Percentiles rank a stretch among this genome's conserved stretches.
Evolutionary conservation across 2,113 vertebrate genomes (phyloP).

Genomic region (Cepphus grylle): DNA sequence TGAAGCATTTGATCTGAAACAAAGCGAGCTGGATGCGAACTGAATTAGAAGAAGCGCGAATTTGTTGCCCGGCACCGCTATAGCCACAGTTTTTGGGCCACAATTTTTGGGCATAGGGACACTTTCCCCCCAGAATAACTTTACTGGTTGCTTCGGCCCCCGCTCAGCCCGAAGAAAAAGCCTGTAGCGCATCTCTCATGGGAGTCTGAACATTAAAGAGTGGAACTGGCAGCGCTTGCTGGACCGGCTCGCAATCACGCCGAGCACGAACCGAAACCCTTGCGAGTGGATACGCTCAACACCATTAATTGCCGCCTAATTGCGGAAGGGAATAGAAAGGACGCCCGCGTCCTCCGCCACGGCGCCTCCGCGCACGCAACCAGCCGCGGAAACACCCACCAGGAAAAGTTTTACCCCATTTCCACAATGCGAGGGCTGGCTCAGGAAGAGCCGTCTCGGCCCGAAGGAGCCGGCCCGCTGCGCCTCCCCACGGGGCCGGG

Average conservation of each 20-base stretch:
- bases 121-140: rapidly evolving
- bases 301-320: rapidly evolving
- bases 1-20: constrained; percentile 40
- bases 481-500: neutral
- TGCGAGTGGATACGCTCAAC: rapidly evolving
- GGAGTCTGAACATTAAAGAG: rapidly evolving
- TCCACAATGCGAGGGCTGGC: rapidly evolving
- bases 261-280: neutral
- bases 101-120: rapidly evolving
- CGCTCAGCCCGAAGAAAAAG: rapidly evolving
- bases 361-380: too few species aligned
- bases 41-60: neutral
- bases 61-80: neutral
- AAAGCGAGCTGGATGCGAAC: neutral
- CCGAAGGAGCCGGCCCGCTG: neutral
- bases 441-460: rapidly evolving
- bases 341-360: rapidly evolving
- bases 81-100: neutral
- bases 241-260: rapidly evolving
- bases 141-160: neutral
- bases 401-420: rapidly evolving
- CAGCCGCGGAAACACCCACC: neutral
- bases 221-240: rapidly evolving
- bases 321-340: neutral
- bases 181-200: rapidly evolving